Evolutionary conservation across 2,113 vertebrate genomes (phyloP), one percentile per base, ranked within the genome.

Genomic region (Percina caprodes): DNA sequence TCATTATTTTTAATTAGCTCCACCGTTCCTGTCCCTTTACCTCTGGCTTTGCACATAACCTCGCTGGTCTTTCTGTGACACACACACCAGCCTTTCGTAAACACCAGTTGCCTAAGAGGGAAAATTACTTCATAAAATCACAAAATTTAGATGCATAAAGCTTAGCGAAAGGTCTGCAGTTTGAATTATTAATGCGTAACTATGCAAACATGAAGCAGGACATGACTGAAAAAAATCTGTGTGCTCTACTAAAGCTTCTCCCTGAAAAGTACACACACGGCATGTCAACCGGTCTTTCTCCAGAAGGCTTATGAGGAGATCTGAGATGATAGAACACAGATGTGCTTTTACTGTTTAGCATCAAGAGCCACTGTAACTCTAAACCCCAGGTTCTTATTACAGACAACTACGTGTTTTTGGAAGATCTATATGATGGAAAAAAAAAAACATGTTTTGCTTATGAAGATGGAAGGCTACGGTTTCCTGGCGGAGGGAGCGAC

Each of bases 311-410:
- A 69, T 74, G 69, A 72, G 69, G 54, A 84, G 74, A 76, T 86
- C 77, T 69, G 45, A 70, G 68, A 49, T 91, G 85, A 94, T 94
- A 79, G 91, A 90, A 90, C 80, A 68, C 92, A 93, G 90, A 92
- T 92, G 92, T 89, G 68, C 63, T 84, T 42, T 70, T 54, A 69
- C 75, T 55, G 52, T 86, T 88, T 59, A 90, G 67, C 74, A 84
- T 77, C 24, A 71, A 51, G 35, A 79, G 62, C 76, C 80, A 51
- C 77, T 13, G 73, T 62, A 82, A 84, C 77, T 79, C 80, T 30
- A 72, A 81, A 77, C 65, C 65, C 48, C 0, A 13, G 10, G 16
- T 52, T 85, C 49, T 7, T 56, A 74, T 92, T 92, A 86, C 81
- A 86, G 75, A 80, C 74, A 69, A 48, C 35, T 65, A 83, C 84